Evolutionary conservation across 2,888 invertebrate genomes (phyloP).

Genomic region (Myopa testacea): DNA sequence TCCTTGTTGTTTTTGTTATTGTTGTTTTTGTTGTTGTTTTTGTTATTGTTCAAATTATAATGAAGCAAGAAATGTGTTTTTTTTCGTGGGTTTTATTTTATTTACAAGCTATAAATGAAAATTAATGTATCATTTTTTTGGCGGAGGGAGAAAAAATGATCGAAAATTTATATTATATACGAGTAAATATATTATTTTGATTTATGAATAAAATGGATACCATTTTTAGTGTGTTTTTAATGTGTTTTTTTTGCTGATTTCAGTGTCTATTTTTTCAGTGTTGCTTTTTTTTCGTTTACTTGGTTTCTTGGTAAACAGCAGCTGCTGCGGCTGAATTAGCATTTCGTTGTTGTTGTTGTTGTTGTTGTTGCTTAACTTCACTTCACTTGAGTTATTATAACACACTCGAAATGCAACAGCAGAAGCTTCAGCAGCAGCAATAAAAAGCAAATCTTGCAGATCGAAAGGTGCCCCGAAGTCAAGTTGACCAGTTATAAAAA

Average conservation of each 20-base stretch:
- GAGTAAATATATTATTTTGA: conserved; percentile 16
- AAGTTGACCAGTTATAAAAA: neutral
- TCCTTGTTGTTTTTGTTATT: neutral
- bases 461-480: conserved; percentile 9
- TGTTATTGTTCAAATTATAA: too few species aligned
- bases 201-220: conserved; percentile 10
- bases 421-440: neutral
- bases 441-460: conserved; percentile 3
- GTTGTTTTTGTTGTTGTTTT: conserved; percentile 26
- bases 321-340: neutral
- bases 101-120: conserved; percentile 43
- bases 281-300: conserved; percentile 21
- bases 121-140: conserved; percentile 46
- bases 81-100: neutral
- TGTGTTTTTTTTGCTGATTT: conserved; percentile 10
- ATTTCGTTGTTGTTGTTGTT: neutral
- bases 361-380: neutral
- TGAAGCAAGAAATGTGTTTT: too few species aligned
- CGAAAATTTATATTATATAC: conserved; percentile 17
- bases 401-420: conserved; percentile 8
- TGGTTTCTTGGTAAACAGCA: conserved; percentile 19
- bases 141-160: conserved; percentile 1
- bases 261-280: too few species aligned
- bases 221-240: conserved; percentile 28
- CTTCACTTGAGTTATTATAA: conserved; percentile 17